Evolutionary conservation across 2,888 invertebrate species (phyloP), one percentile per base, ranked within the genome.

Genomic region (Eupithecia inturbata): DNA sequence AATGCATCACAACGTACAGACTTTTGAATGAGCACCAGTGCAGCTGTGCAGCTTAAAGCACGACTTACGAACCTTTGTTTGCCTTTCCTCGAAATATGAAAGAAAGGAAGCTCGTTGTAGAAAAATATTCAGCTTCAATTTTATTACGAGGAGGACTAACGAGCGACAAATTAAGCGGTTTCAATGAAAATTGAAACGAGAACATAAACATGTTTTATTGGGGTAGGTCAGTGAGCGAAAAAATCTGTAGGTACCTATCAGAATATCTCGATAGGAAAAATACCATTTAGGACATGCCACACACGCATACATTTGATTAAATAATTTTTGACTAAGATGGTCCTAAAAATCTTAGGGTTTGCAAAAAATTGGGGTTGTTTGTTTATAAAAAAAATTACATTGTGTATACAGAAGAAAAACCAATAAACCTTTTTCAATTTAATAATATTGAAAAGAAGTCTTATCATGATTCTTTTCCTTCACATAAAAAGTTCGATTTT

Each of bases 101-200:
- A 53, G 49, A 68, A 68, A 53, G 33, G 16, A 68, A n/a, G 68
- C 22, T 33, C 33, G 28, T n/a, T 31, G 19, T 31, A 31, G 45
- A 49, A 67, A 67, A 45, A 67, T 45, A 67, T 49, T 33, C 45
- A 67, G 22, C 33, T 33, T 68, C 12, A 68, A 16, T 53, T 31
- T 68, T 53, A 53, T 67, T 49, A 67, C n/a, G 67, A 28, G 60
- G 28, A 5, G 28, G 14, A 16, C 28, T 60, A 60, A 60, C 28
- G 53, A 68, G 67, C 45, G 49, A n/a, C 63, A 49, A 49, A 57
- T 22, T 53, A 53, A n/a, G 33, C n/a, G 67, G 19, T 68, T 22
- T 68, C n/a, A 33, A 12, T 67, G 9, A n/a, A 53, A 67, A 28
- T 7, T 19, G 7, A 49, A 49, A 49, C 16, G 4, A 49, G n/a